phyloP scores from a whole-genome alignment of 2,888 invertebrate genomes.

The Stenurella melanura region DNA sequence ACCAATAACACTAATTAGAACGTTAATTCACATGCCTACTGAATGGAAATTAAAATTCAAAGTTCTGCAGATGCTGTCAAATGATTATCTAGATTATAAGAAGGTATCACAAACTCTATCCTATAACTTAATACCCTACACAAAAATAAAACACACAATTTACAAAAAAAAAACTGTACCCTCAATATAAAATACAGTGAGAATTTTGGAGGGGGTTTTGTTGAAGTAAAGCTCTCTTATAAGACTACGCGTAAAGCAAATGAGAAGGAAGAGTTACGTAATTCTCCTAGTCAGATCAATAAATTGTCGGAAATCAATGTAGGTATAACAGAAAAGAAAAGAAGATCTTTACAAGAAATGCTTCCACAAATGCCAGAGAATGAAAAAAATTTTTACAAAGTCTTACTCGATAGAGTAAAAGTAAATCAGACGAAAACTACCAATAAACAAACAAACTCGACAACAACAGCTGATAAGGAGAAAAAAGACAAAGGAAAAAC shows the following conservation, averaged over 20 bases:
- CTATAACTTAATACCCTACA: no score
- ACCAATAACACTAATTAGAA: no score
- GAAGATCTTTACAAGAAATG: not conserved
- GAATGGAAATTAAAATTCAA: no score
- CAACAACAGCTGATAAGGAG: not conserved
- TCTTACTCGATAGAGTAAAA: not conserved
- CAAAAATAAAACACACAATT: not conserved
- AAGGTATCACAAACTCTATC: not conserved
- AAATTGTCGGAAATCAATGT: not conserved
- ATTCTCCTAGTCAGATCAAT: not conserved
- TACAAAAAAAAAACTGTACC: not conserved
- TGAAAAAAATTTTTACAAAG: not conserved
- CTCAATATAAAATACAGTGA: not conserved
- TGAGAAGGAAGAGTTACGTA: not conserved
- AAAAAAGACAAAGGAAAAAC: not conserved
- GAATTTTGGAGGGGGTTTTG: not conserved
- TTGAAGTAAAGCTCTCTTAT: not conserved
- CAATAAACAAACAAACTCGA: not conserved
- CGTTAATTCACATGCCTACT: no score
- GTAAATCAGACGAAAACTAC: not conserved
- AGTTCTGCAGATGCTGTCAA: no score
- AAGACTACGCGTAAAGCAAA: not conserved
- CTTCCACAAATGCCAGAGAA: not conserved
- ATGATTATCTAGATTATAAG: no score
- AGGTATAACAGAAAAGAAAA: not conserved